Conservation (phyloP, 2,797 vertebrate species). For the Coluber constrictor region DNA sequence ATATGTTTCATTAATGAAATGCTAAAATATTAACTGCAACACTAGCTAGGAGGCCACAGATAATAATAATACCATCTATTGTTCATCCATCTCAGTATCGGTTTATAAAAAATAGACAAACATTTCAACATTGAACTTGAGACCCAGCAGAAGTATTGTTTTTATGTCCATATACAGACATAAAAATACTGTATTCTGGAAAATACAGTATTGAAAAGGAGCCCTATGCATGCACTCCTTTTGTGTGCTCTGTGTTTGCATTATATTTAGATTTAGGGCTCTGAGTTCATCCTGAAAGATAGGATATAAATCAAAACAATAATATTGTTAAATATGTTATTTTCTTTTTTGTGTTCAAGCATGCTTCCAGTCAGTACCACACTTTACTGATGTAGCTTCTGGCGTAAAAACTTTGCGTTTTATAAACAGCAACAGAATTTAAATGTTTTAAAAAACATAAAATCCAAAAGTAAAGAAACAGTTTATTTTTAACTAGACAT, state of each 20-base stretch:
- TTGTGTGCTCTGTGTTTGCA: neutral
- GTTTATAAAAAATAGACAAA: neutral
- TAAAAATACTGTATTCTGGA: too few species aligned
- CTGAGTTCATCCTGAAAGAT: neutral
- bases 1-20: neutral
- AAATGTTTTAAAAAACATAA: neutral
- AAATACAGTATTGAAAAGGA: neutral
- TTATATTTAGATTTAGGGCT: neutral
- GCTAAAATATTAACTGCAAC: neutral
- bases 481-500: neutral
- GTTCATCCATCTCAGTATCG: neutral
- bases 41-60: neutral
- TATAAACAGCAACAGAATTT: neutral
- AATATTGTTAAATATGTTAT: neutral
- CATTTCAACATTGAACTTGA: neutral
- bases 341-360: constrained; percentile 12
- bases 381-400: neutral
- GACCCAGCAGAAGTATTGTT: neutral
- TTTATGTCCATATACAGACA: neutral
- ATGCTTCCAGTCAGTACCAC: neutral
- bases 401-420: neutral
- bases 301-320: neutral
- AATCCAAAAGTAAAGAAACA: neutral
- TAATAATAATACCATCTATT: neutral
- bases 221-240: neutral